These are phyloP conservation scores for Tiphia femorata DNA, from an alignment of 2,888 invertebrate species.

Conservation along the genomic window DNA sequence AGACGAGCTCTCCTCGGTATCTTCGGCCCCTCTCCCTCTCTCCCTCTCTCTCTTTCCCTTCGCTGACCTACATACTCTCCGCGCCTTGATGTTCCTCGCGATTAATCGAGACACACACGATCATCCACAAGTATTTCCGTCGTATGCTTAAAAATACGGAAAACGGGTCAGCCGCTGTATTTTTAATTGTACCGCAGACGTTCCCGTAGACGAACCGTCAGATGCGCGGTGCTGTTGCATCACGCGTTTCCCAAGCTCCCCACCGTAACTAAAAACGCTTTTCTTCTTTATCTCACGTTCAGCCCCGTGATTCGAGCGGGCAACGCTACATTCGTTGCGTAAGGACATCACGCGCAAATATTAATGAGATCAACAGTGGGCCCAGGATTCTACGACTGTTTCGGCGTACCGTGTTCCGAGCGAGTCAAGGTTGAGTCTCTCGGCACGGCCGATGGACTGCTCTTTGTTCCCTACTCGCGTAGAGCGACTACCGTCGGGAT, in stretches of 20 bases:
- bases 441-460: too few species aligned
- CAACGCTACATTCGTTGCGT: too few species aligned
- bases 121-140: constrained; percentile 52
- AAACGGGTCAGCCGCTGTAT: constrained; percentile 61
- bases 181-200: constrained; percentile 63
- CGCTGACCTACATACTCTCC: constrained; percentile 42
- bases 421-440: too few species aligned
- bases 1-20: too few species aligned
- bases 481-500: neutral
- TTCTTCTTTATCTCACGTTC: too few species aligned
- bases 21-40: neutral
- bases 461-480: too few species aligned
- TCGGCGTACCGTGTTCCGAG: too few species aligned
- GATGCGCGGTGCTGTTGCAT: neutral
- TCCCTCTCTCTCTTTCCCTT: neutral
- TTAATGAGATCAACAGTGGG: too few species aligned
- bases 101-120: constrained; percentile 47
- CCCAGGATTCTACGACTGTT: too few species aligned
- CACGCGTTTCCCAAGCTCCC: neutral
- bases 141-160: constrained; percentile 54
- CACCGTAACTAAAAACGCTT: too few species aligned
- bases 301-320: too few species aligned
- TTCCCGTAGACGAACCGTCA: constrained; percentile 45
- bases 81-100: constrained; percentile 27
- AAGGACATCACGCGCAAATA: too few species aligned